These are phyloP conservation scores for Eulithis testata DNA, from an alignment of 2,888 invertebrate species.

Conservation along the genomic window DNA sequence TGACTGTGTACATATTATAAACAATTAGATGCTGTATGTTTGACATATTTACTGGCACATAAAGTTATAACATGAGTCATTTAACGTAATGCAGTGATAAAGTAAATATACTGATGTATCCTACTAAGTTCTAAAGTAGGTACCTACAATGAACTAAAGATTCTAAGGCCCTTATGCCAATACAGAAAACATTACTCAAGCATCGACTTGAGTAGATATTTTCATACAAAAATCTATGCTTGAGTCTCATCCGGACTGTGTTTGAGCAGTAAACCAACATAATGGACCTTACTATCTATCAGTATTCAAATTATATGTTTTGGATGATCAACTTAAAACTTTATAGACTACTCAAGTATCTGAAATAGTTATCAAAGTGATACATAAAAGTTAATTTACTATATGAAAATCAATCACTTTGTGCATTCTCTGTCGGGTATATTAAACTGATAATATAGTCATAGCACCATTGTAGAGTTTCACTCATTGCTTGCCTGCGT, in stretches of 20 bases:
- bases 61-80: slow-evolving; percentile 1
- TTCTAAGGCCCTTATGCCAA: too few relatives aligned
- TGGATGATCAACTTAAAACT: not conserved
- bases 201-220: too few relatives aligned
- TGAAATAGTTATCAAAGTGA: slow-evolving; percentile 1
- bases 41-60: not conserved
- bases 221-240: too few relatives aligned
- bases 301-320: not conserved
- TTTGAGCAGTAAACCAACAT: too few relatives aligned
- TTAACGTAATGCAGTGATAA: slow-evolving; percentile 3
- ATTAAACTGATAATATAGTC: slow-evolving; percentile 57
- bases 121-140: not conserved
- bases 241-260: too few relatives aligned
- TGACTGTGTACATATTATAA: slow-evolving; percentile 14
- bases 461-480: slow-evolving; percentile 59
- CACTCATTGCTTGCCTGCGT: slow-evolving; percentile 61
- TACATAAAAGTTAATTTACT: slow-evolving; percentile 23
- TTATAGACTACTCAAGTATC: slow-evolving; percentile 15
- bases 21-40: slow-evolving; percentile 2
- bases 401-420: slow-evolving; percentile 61
- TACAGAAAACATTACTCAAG: not conserved
- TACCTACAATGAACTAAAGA: not conserved
- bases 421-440: slow-evolving; percentile 46
- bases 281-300: too few relatives aligned
- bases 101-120: not conserved